Evolutionary conservation across 2,113 vertebrate species (phyloP).

Genomic region (Trichechus manatus): DNA sequence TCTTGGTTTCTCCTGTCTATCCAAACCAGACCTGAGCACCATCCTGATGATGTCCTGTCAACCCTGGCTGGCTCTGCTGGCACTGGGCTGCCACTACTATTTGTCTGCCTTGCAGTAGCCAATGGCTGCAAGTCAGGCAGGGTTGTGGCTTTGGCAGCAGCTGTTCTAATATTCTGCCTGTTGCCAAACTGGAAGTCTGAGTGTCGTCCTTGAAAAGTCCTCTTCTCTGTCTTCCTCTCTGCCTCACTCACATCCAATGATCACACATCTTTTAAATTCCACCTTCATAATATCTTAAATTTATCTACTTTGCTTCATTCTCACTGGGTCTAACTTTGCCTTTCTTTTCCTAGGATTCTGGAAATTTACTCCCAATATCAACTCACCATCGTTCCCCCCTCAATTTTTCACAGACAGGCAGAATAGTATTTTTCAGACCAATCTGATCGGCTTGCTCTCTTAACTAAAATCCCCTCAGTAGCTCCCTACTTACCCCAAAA

Average conservation of each 20-base stretch:
- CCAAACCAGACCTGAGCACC: neutral
- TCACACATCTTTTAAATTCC: neutral
- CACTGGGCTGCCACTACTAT: neutral
- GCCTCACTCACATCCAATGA: neutral
- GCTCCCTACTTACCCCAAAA: neutral
- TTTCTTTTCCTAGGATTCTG: slow-evolving; percentile 26
- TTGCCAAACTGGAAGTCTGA: slow-evolving; percentile 1
- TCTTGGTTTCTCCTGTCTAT: neutral
- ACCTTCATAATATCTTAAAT: neutral
- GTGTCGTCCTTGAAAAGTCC: neutral
- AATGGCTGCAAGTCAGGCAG: neutral
- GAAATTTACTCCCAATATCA: neutral
- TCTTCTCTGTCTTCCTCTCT: neutral
- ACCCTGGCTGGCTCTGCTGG: neutral
- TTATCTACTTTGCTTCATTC: neutral
- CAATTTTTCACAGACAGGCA: neutral
- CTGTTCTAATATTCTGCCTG: neutral
- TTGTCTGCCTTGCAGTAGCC: neutral
- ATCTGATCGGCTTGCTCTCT: neutral
- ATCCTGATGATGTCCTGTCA: neutral
- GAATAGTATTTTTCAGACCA: slow-evolving; percentile 3
- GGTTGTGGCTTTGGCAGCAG: neutral
- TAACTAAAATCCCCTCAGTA: neutral
- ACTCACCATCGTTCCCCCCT: neutral
- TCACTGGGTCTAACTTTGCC: neutral